Percentiles rank a stretch among this genome's conserved stretches.
These are phyloP conservation scores for Gallinago paraguaiae DNA, from an alignment of 2,113 vertebrate species.

Conservation along the genomic window DNA sequence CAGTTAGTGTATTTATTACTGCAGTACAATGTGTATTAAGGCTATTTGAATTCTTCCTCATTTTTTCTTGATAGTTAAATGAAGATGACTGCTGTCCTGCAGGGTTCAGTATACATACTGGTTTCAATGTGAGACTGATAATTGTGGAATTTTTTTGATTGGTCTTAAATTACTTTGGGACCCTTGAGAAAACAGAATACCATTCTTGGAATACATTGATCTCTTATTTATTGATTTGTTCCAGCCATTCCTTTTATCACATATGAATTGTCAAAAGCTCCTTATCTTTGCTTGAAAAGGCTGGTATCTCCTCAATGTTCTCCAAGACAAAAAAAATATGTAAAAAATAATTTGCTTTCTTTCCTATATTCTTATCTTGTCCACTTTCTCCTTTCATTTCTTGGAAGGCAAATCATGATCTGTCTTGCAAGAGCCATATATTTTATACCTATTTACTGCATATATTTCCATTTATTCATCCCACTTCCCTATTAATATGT, in stretches of 20 bases:
- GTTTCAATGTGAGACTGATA: background rate
- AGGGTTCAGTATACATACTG: background rate
- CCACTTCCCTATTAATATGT: background rate
- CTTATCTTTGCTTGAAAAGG: background rate
- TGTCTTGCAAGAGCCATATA: background rate
- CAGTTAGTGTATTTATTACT: background rate
- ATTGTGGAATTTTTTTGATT: background rate
- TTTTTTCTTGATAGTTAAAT: background rate
- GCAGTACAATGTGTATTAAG: background rate
- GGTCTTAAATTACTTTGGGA: background rate
- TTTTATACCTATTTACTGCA: background rate
- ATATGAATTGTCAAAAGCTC: background rate
- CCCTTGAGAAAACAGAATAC: background rate
- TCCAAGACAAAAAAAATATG: background rate
- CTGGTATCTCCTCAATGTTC: background rate
- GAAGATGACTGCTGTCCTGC: background rate
- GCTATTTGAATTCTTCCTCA: background rate
- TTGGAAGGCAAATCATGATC: background rate
- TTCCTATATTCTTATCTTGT: background rate
- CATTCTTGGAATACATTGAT: background rate
- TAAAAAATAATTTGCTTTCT: background rate
- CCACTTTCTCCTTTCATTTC: background rate
- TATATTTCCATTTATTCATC: background rate
- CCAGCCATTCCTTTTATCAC: background rate
- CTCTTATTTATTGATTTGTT: background rate